phyloP scores from a whole-genome alignment of 2,888 invertebrate species.

The Pimpla rufipes region DNA sequence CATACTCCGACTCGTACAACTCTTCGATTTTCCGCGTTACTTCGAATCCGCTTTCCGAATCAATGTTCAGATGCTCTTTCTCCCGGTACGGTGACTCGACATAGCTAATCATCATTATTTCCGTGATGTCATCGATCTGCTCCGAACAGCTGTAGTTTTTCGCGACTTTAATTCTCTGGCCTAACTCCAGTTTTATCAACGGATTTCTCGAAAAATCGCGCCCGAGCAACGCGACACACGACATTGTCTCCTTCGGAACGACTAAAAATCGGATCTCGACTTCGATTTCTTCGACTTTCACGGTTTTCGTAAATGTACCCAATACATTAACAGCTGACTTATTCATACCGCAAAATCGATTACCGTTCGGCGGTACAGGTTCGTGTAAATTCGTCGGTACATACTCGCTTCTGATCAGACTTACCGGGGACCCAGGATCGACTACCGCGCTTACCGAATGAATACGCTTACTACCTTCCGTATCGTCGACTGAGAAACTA shows the following conservation, averaged over 20 bases:
- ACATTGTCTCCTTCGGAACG: conserved; percentile 56
- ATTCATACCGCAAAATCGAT: conserved; percentile 55
- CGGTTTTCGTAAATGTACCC: conserved; percentile 48
- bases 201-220: conserved; percentile 49
- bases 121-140: conserved; percentile 21
- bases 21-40: conserved; percentile 4
- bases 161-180: conserved; percentile 44
- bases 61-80: conserved; percentile 47
- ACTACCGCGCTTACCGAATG: conserved; percentile 54
- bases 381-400: conserved; percentile 44
- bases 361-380: conserved; percentile 56
- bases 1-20: conserved; percentile 47
- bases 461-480: conserved; percentile 31
- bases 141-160: conserved; percentile 1
- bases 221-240: conserved; percentile 52
- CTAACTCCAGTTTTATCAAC: conserved; percentile 47
- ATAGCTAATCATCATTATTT: conserved; percentile 43
- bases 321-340: conserved; percentile 42
- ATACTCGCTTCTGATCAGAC: conserved; percentile 48
- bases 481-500: conserved; percentile 43
- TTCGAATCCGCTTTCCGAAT: conserved; percentile 26
- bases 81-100: conserved; percentile 19
- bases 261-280: conserved; percentile 51
- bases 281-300: conserved; percentile 45
- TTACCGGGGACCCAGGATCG: conserved; percentile 62